Evolutionary conservation across 2,113 vertebrate genomes (phyloP).

Genomic region (Camelus dromedarius): DNA sequence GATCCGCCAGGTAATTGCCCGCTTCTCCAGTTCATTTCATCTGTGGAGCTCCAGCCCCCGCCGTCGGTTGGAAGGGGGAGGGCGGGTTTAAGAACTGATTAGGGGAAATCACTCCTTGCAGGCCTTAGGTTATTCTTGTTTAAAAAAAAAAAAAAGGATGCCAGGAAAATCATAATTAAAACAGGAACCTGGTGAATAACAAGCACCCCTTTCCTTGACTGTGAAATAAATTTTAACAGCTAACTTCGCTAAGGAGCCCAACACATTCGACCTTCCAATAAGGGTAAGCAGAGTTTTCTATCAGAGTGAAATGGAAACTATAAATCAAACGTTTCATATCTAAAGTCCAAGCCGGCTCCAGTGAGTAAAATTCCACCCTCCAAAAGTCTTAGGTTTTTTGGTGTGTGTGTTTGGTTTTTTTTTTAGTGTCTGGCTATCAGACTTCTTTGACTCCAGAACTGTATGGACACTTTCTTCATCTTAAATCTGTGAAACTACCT

Average conservation of each 20-base stretch:
- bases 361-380: conserved; percentile 71
- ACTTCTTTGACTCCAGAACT: conserved; percentile 28
- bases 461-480: conserved; percentile 68
- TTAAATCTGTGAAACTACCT: conserved; percentile 72
- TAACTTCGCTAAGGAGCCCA: conserved; percentile 68
- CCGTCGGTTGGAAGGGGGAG: not conserved
- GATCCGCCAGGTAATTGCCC: conserved; percentile 69
- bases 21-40: conserved; percentile 40
- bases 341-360: conserved; percentile 59
- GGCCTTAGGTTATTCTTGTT: conserved; percentile 76
- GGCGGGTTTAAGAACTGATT: conserved; percentile 60
- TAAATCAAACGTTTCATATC: conserved; percentile 82
- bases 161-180: conserved; percentile 81
- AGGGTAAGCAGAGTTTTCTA: conserved; percentile 79
- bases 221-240: conserved; percentile 79
- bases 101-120: conserved; percentile 67
- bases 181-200: conserved; percentile 68
- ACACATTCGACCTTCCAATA: conserved; percentile 78
- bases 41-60: not conserved
- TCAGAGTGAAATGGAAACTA: conserved; percentile 79
- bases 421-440: conserved; percentile 22
- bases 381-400: not conserved
- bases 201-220: conserved; percentile 72
- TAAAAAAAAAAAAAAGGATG: conserved; percentile 67
- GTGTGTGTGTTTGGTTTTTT: not conserved